Percentiles rank a stretch among this genome's conserved stretches.
Conservation (phyloP, 2,113 vertebrate genomes). For the Paracanthobrama guichenoti region DNA sequence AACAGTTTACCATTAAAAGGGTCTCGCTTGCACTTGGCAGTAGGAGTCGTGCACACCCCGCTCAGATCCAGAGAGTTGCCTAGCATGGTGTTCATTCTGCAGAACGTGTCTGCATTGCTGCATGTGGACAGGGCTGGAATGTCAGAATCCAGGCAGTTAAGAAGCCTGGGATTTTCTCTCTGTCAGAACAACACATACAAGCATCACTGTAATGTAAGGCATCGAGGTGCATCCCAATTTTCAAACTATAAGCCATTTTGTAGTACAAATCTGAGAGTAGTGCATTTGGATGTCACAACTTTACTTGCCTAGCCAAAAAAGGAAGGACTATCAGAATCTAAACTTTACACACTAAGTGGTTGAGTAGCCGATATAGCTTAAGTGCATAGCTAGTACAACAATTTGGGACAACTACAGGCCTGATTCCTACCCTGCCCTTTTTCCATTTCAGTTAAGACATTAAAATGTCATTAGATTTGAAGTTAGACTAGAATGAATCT, state of each 20-base stretch:
- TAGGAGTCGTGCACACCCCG: slow-evolving; percentile 91
- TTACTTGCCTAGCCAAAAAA: too few species aligned
- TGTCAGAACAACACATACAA: slow-evolving; percentile 59
- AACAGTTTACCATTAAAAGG: slow-evolving; percentile 78
- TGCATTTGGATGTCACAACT: too few species aligned
- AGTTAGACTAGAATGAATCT: neutral
- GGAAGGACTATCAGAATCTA: too few species aligned
- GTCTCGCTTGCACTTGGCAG: slow-evolving; percentile 80
- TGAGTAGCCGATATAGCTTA: too few species aligned
- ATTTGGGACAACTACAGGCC: neutral
- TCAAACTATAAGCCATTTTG: too few species aligned
- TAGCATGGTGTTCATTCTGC: slow-evolving; percentile 95
- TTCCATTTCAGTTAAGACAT: neutral
- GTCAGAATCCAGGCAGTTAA: slow-evolving; percentile 83
- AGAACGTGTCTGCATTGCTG: slow-evolving; percentile 94
- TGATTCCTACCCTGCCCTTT: neutral
- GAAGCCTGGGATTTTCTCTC: slow-evolving; percentile 85
- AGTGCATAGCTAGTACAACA: too few species aligned
- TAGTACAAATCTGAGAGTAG: too few species aligned
- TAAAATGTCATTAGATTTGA: neutral
- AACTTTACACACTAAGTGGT: too few species aligned
- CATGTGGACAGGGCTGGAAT: slow-evolving; percentile 90
- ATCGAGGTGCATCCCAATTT: neutral
- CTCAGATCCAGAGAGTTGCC: slow-evolving; percentile 94
- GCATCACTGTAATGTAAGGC: neutral